These are phyloP conservation scores for Cephus pulcher DNA, from an alignment of 2,888 invertebrate species.

Conservation along the genomic window DNA sequence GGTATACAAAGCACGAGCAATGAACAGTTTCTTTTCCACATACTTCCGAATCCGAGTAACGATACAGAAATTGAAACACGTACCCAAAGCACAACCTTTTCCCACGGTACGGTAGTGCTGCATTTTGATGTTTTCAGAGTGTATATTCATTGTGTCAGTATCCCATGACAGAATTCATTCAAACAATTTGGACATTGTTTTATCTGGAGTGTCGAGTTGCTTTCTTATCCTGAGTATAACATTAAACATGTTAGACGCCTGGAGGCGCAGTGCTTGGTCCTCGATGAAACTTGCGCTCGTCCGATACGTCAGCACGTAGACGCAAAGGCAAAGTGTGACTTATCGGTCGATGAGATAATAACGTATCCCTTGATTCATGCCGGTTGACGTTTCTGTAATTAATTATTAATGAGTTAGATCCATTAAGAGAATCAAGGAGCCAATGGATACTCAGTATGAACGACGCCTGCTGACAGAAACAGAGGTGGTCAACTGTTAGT, in stretches of 20 bases:
- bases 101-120: neutral
- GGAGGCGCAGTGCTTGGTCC: neutral
- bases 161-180: neutral
- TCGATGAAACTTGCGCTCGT: neutral
- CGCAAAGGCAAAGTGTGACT: neutral
- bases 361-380: neutral
- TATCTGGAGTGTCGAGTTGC: neutral
- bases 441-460: neutral
- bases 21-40: neutral
- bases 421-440: neutral
- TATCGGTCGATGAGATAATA: neutral
- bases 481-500: neutral
- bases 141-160: neutral
- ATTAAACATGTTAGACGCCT: neutral
- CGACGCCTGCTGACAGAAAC: neutral
- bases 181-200: neutral
- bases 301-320: neutral
- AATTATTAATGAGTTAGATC: neutral
- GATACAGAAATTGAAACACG: neutral
- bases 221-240: neutral
- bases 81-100: neutral
- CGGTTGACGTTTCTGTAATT: neutral
- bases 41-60: neutral
- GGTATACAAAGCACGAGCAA: neutral
- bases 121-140: neutral